A percentile compares a stretch with the other conserved stretches of the same genome.
These are phyloP conservation scores for Natator depressus DNA, from an alignment of 2,113 vertebrate genomes.

Conservation along the genomic window DNA sequence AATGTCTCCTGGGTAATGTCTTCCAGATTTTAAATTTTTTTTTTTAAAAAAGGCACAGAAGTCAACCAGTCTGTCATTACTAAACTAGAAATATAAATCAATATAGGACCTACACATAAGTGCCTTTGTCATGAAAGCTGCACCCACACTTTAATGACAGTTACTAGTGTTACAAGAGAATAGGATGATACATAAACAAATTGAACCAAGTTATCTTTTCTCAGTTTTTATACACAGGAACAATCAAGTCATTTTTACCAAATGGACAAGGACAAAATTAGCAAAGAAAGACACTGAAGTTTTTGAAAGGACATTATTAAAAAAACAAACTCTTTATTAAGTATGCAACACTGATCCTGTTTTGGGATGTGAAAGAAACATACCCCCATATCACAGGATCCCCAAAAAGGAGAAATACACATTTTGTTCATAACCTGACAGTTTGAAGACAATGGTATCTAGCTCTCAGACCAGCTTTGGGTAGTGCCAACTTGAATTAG, in stretches of 20 bases:
- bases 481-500: neutral
- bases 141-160: neutral
- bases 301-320: too few species aligned
- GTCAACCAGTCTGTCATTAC: neutral
- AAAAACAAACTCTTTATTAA: too few species aligned
- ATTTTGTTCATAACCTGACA: neutral
- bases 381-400: too few species aligned
- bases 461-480: neutral
- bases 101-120: neutral
- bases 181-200: neutral
- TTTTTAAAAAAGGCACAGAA: accelerated
- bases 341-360: too few species aligned
- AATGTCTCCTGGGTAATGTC: neutral
- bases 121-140: neutral
- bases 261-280: neutral
- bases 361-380: too few species aligned
- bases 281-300: too few species aligned
- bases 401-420: neutral
- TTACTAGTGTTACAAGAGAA: neutral
- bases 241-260: neutral
- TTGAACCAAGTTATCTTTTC: neutral
- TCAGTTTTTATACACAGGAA: neutral
- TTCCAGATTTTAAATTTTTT: neutral
- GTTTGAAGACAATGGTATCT: neutral
- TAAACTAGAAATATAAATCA: neutral